phyloP scores from a whole-genome alignment of 2,888 invertebrate species.

The Cyaniris semiargus region DNA sequence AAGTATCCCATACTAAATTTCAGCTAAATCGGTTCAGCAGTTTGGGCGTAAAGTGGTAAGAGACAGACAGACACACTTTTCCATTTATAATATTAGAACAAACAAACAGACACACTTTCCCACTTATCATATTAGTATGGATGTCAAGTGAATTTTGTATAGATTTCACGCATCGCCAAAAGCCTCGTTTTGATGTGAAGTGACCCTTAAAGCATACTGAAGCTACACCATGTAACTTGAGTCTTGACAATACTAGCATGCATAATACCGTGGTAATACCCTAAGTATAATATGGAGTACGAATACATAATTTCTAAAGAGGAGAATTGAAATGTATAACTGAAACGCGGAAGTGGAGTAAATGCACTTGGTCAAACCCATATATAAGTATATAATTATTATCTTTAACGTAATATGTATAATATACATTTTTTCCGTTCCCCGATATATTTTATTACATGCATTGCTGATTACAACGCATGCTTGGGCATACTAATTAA shows the following conservation, averaged over 20 bases:
- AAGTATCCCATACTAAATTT: too few relatives aligned
- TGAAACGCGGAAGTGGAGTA: slow-evolving; percentile 54
- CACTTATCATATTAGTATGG: too few relatives aligned
- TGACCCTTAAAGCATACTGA: not conserved
- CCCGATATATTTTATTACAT: not conserved
- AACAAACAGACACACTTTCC: too few relatives aligned
- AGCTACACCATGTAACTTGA: not conserved
- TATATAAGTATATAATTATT: not conserved
- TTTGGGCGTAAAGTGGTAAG: too few relatives aligned
- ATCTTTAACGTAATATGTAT: not conserved
- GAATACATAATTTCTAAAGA: not conserved
- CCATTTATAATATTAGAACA: too few relatives aligned
- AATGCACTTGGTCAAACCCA: slow-evolving; percentile 25
- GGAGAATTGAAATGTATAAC: slow-evolving; percentile 25
- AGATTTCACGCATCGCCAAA: too few relatives aligned
- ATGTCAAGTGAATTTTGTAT: too few relatives aligned
- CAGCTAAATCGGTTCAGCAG: too few relatives aligned
- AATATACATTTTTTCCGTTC: slow-evolving; percentile 12
- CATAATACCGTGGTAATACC: not conserved
- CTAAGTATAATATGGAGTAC: not conserved
- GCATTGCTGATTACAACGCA: slow-evolving; percentile 7
- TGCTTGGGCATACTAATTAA: slow-evolving; percentile 21
- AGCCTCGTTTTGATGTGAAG: too few relatives aligned
- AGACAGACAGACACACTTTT: too few relatives aligned
- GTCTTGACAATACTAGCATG: not conserved